Conservation (phyloP, 2,797 vertebrate species). For the Aplochiton taeniatus region DNA sequence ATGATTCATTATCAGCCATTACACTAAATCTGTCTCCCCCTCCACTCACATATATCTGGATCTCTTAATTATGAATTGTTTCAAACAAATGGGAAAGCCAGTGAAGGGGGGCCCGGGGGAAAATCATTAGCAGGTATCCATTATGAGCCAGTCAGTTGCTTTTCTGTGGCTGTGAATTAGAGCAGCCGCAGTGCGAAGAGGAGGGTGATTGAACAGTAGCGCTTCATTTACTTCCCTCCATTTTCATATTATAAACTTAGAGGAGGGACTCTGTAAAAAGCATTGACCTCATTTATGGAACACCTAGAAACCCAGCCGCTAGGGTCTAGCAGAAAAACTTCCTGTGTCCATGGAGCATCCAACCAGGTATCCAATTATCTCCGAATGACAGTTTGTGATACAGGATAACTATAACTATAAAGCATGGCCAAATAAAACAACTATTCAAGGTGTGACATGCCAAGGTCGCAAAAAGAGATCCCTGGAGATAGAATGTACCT, state of each 20-base stretch:
- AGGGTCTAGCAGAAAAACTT: conserved; percentile 18
- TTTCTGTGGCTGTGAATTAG: conserved; percentile 13
- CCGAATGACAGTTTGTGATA: conserved; percentile 21
- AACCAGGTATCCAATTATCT: conserved; percentile 23
- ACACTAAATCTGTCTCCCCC: conserved; percentile 52
- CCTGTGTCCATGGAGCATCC: conserved; percentile 31
- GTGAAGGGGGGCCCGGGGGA: conserved; percentile 28
- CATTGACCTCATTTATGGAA: conserved; percentile 31
- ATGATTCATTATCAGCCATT: conserved; percentile 58
- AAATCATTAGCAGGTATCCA: conserved; percentile 32
- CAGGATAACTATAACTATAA: conserved; percentile 29
- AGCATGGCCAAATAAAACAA: conserved; percentile 18
- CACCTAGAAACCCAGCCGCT: conserved; percentile 19
- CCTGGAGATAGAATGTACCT: not conserved
- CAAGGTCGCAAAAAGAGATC: not conserved
- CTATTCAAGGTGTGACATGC: conserved; percentile 11
- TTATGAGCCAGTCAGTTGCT: conserved; percentile 9
- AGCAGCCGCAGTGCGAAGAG: not conserved
- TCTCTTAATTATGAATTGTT: conserved; percentile 59
- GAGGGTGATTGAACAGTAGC: not conserved
- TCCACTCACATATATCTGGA: conserved; percentile 45
- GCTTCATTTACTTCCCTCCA: conserved; percentile 12
- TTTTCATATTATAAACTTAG: conserved; percentile 18
- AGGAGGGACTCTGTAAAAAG: conserved; percentile 20
- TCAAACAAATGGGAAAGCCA: conserved; percentile 23